Conservation (phyloP, 1,140 invertebrate species). For the Phortica variegata region DNA sequence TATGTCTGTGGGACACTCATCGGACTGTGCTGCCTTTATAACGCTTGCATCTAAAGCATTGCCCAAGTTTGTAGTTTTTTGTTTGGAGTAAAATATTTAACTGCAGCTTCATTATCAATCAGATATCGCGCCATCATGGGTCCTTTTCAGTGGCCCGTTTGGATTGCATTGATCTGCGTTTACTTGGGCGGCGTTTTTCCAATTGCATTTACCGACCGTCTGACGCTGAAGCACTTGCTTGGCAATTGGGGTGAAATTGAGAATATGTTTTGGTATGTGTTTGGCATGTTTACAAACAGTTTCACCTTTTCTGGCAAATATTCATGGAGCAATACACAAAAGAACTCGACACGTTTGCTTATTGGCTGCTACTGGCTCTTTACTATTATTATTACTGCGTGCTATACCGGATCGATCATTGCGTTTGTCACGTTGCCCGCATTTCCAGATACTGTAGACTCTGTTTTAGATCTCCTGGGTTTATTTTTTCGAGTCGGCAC, state of each 20-base stretch:
- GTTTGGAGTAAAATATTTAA: background rate
- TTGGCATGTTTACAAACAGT: conserved; percentile 78
- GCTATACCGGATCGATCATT: conserved; percentile 77
- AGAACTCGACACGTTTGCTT: conserved; percentile 66
- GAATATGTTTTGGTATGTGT: conserved; percentile 79
- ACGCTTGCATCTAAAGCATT: conserved; percentile 72
- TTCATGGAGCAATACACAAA: conserved; percentile 69
- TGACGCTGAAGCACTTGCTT: conserved; percentile 64
- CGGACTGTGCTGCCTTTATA: conserved; percentile 74
- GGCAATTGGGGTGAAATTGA: conserved; percentile 68
- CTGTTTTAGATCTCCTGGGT: conserved; percentile 63
- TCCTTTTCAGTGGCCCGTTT: conserved; percentile 75
- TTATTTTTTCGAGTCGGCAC: conserved; percentile 60
- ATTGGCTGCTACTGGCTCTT: conserved; percentile 78
- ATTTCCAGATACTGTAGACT: conserved; percentile 69
- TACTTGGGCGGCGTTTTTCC: conserved; percentile 73
- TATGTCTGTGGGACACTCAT: conserved; percentile 63
- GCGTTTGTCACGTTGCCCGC: conserved; percentile 75
- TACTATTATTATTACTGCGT: conserved; percentile 76
- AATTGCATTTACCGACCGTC: conserved; percentile 68
- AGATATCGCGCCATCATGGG: conserved; percentile 79
- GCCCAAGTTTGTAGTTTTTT: conserved; percentile 61
- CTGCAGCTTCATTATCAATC: conserved; percentile 24
- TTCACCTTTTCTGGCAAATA: conserved; percentile 70
- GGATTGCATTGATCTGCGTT: conserved; percentile 67